Conservation (phyloP, 64 coral and sea anemone genomes). For the Pocillopora verrucosa region DNA sequence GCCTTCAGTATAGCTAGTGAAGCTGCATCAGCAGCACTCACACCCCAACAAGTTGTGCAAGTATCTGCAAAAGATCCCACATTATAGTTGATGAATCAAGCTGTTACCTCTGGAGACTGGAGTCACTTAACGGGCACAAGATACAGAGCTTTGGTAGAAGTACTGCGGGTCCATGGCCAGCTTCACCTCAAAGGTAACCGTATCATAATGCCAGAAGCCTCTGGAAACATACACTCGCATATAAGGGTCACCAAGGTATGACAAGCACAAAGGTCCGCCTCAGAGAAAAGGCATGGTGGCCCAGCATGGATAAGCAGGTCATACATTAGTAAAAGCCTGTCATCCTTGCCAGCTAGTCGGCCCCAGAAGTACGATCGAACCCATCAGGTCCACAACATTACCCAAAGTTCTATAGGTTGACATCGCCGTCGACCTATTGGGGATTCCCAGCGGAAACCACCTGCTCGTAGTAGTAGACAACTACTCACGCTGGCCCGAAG, state of each 20-base stretch:
- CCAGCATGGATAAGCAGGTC: too few species aligned
- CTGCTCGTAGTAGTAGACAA: too few species aligned
- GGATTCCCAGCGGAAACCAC: too few species aligned
- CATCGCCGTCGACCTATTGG: constrained; percentile 31
- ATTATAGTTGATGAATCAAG: constrained; percentile 1
- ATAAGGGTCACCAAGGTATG: too few species aligned
- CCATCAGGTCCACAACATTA: constrained; percentile 14
- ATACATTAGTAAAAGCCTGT: constrained; percentile 15
- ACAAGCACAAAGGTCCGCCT: too few species aligned
- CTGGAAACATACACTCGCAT: constrained; percentile 27
- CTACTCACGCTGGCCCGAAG: too few species aligned
- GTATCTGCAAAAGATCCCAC: constrained; percentile 21
- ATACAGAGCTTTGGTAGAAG: constrained; percentile 48
- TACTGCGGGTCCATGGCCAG: constrained; percentile 22
- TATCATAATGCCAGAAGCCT: too few species aligned
- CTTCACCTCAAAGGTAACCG: constrained; percentile 18
- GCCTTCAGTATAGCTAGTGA: too few species aligned
- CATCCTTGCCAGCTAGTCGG: constrained; percentile 34
- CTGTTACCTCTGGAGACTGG: too few species aligned
- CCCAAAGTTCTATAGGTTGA: not conserved
- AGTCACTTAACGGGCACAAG: too few species aligned
- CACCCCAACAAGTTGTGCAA: constrained; percentile 10
- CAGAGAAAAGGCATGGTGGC: too few species aligned
- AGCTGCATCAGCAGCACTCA: constrained; percentile 21
- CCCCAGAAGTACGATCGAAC: constrained; percentile 19